These are phyloP conservation scores for Dynastes hyllus DNA, from an alignment of 2,888 invertebrate species.

Conservation along the genomic window DNA sequence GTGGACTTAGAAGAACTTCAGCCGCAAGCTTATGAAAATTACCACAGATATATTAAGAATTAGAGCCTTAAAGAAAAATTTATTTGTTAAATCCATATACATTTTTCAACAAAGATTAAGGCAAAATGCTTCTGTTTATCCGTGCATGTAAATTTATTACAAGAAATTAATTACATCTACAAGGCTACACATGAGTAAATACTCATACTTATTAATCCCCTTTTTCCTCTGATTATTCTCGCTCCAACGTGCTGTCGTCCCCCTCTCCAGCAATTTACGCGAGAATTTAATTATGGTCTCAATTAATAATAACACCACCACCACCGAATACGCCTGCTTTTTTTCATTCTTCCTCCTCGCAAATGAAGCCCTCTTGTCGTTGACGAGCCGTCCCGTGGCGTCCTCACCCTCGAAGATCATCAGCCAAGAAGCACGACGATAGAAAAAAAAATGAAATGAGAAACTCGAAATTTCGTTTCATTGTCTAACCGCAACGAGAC, in stretches of 20 bases:
- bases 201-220: conserved; percentile 17
- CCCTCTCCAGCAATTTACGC: conserved; percentile 17
- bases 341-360: background rate
- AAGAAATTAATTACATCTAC: conserved; percentile 18
- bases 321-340: conserved; percentile 10
- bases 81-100: too few species aligned
- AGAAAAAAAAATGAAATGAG: conserved; percentile 21
- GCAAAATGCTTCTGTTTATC: too few species aligned
- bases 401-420: conserved; percentile 13
- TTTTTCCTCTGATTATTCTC: background rate
- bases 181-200: background rate
- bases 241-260: background rate
- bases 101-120: too few species aligned
- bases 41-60: too few species aligned
- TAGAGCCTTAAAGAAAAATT: too few species aligned
- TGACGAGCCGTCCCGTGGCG: background rate
- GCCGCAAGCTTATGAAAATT: too few species aligned
- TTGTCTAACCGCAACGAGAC: conserved; percentile 34
- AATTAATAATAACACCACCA: conserved; percentile 44
- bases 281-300: conserved; percentile 45
- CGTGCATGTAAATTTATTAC: conserved; percentile 1
- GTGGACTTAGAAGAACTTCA: too few species aligned
- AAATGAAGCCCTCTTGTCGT: conserved; percentile 15
- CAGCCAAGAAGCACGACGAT: background rate
- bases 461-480: conserved; percentile 28